Base-by-base conservation (phyloP, 92 coral and sea anemone genomes). In the Heteractis magnifica region DNA sequence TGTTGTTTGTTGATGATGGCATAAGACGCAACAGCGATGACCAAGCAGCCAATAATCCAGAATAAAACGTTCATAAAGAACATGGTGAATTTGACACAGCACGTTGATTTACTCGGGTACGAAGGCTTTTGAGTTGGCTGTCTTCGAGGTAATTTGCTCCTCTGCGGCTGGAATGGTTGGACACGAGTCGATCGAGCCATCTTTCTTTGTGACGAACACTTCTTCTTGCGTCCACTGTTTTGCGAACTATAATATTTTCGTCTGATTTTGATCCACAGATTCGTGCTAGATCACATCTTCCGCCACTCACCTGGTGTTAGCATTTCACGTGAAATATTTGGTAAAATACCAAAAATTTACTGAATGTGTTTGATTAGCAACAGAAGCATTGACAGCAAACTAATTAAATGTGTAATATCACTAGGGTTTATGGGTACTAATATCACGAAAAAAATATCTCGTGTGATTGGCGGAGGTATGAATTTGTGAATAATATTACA, bases 11-110 rank as follows among this genome's bases (percentile, higher is more conserved):
- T 94, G 19, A 94, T 53, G 75, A 95, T 89, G 3, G 98, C 98
- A 48, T 92, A 90, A 16, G 86, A 76, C 1, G 94, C 95, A 23
- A 95, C 92, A 11, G 98, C 98, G 71, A 92, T 62, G 85, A 95
- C 76, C 58, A 94, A 23, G 13, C 97, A 92, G 79, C 98, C 92
- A 4, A 89, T 58, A 64, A 92, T 15, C 94, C 97, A 91, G 73
- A 95, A 95, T 26, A 95, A 41, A 64, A 95, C 90, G 71, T 95
- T 95, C 93, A 94, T 94, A 85, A 90, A 94, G 87, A 95, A 95
- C 91, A 95, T 85, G 23, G 90, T 79, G 88, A 94, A 95, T 70
- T 95, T 95, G 16, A 95, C 87, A 59, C 92, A 95, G 84, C 70
- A 94, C 15, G 94, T 94, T 8, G 90, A 71, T 81, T 94, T 94